Conservation (phyloP, 2,113 vertebrate genomes). For the Micronycteris hirsuta region DNA sequence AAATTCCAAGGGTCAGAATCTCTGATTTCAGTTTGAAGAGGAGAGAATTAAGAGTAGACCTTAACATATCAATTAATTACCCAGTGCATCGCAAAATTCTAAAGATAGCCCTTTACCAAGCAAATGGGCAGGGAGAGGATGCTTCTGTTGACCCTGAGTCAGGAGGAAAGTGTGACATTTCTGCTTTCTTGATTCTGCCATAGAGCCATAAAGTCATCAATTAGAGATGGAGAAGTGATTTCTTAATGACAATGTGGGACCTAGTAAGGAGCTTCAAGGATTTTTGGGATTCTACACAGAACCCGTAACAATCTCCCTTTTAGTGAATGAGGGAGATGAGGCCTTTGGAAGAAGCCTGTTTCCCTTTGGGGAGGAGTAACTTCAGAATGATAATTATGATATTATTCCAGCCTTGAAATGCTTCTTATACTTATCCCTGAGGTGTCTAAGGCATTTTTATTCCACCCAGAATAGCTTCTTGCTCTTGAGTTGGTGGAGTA, state of each 20-base stretch:
- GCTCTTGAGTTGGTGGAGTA: not conserved
- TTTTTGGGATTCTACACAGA: not conserved
- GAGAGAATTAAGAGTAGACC: not conserved
- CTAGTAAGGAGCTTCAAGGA: not conserved
- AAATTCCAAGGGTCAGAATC: not conserved
- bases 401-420: not conserved
- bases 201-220: not conserved
- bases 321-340: not conserved
- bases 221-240: not conserved
- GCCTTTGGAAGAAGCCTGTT: not conserved
- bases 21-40: not conserved
- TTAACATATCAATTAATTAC: not conserved
- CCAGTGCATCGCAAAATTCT: not conserved
- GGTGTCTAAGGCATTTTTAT: not conserved
- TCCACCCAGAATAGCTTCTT: conserved; percentile 11
- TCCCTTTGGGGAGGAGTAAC: not conserved
- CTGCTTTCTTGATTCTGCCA: not conserved
- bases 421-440: not conserved
- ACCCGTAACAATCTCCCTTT: not conserved
- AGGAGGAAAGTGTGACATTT: not conserved
- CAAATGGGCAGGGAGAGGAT: not conserved
- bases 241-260: not conserved
- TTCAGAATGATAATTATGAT: not conserved
- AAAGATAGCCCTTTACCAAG: not conserved
- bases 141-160: not conserved